Percentiles rank a stretch among this genome's conserved stretches.
phyloP scores from a whole-genome alignment of 1,140 invertebrate genomes.

The Caenorhabditis remanei region DNA sequence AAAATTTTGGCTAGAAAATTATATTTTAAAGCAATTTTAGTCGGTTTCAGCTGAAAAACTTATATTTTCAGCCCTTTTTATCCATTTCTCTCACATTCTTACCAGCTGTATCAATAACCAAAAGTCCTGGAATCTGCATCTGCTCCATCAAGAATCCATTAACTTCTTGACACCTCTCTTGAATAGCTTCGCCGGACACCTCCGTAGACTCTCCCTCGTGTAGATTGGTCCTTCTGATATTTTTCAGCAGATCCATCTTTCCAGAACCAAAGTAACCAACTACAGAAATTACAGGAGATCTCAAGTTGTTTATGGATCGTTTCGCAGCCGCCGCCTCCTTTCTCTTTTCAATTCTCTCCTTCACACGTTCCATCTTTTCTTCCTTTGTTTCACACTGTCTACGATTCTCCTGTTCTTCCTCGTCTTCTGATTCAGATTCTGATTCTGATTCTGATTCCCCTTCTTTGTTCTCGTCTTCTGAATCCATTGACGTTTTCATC shows the following conservation, averaged over 20 bases:
- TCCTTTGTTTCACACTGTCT: conserved; percentile 67
- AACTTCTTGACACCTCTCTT: conserved; percentile 92
- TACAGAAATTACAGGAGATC: conserved; percentile 97
- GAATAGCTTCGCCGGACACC: conserved; percentile 95
- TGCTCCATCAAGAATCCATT: conserved; percentile 87
- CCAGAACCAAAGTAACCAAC: conserved; percentile 99
- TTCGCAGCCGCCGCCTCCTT: conserved; percentile 82
- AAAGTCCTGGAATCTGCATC: conserved; percentile 91
- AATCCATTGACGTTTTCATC: background rate
- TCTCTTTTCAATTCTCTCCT: conserved; percentile 80
- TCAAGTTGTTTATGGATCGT: conserved; percentile 84
- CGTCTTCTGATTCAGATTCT: conserved; percentile 66
- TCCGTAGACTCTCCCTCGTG: conserved; percentile 99
- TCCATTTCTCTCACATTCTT: too few species aligned
- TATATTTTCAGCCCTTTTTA: too few species aligned
- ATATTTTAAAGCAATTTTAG: too few species aligned
- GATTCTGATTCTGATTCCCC: conserved; percentile 46
- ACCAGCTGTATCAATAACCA: conserved; percentile 99
- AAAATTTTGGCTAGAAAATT: too few species aligned
- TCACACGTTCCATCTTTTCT: conserved; percentile 57
- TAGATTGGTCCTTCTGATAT: conserved; percentile 91
- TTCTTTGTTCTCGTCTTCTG: conserved; percentile 58
- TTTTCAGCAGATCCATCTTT: conserved; percentile 99
- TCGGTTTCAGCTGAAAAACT: too few species aligned
- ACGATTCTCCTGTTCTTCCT: conserved; percentile 63